These are phyloP conservation scores for Alsophila aescularia DNA, from an alignment of 2,888 invertebrate genomes.

Conservation along the genomic window DNA sequence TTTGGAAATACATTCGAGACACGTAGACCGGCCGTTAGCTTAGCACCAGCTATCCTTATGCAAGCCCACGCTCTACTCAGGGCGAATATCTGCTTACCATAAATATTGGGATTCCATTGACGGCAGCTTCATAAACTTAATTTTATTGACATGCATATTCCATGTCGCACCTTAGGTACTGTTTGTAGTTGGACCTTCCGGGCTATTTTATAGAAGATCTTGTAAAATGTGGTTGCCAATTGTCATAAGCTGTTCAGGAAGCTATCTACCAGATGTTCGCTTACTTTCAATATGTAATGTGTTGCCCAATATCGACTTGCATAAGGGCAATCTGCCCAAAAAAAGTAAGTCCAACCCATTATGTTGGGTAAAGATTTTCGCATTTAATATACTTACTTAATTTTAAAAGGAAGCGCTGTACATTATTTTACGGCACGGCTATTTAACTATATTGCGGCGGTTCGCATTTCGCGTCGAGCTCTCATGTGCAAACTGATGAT, in stretches of 20 bases:
- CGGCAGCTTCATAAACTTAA: neutral
- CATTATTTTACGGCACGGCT: too few relatives aligned
- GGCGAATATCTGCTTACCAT: constrained; percentile 7
- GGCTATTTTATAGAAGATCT: neutral
- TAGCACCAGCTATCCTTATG: constrained; percentile 60
- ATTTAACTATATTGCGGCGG: too few relatives aligned
- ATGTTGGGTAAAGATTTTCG: constrained; percentile 4
- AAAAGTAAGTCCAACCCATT: constrained; percentile 4
- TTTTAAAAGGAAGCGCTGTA: neutral
- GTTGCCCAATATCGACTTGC: constrained; percentile 25
- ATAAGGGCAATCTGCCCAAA: constrained; percentile 35
- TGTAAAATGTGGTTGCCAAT: neutral
- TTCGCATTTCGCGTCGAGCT: too few relatives aligned
- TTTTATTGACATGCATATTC: constrained; percentile 6
- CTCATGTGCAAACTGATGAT: too few relatives aligned
- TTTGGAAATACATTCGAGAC: constrained; percentile 56
- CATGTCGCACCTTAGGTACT: neutral
- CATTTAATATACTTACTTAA: neutral
- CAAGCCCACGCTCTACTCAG: constrained; percentile 59
- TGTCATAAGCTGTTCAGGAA: neutral
- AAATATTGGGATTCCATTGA: constrained; percentile 17
- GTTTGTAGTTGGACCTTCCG: neutral
- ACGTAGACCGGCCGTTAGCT: constrained; percentile 61
- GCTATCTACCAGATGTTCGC: neutral
- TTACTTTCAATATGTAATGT: constrained; percentile 21